A percentile compares a stretch with the other conserved stretches of the same genome.
These are phyloP conservation scores for Carabus problematicus DNA, from an alignment of 2,888 invertebrate genomes.

Conservation along the genomic window DNA sequence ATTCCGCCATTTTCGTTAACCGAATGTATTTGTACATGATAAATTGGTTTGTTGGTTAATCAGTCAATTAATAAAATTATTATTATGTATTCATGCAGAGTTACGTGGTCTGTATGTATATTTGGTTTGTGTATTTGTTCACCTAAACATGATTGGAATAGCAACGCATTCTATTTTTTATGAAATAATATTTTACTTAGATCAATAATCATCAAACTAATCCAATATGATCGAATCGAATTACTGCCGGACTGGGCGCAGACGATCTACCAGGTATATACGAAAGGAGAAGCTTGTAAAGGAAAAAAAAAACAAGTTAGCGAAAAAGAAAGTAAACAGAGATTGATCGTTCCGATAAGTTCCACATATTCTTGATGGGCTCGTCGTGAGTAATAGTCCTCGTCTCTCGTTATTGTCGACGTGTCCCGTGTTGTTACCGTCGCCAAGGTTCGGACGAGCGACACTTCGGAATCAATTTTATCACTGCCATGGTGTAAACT, in stretches of 20 bases:
- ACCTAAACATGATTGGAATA: background rate
- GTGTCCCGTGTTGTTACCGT: conserved; percentile 13
- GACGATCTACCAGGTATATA: background rate
- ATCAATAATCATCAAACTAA: conserved; percentile 6
- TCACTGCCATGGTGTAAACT: conserved; percentile 6
- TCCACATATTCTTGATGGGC: conserved; percentile 33
- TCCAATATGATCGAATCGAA: conserved; percentile 11
- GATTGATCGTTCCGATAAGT: conserved; percentile 28
- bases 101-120: no score
- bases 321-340: conserved; percentile 27
- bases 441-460: conserved; percentile 5
- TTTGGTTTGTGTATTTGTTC: background rate
- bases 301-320: conserved; percentile 9
- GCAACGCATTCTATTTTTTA: background rate
- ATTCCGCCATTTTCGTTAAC: conserved; percentile 19
- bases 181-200: conserved; percentile 11
- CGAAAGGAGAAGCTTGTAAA: conserved; percentile 2
- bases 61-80: no score
- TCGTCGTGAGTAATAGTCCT: conserved; percentile 16
- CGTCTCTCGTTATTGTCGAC: conserved; percentile 16
- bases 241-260: background rate
- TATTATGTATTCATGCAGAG: no score
- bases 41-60: conserved; percentile 16
- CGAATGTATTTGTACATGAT: conserved; percentile 27
- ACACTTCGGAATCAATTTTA: conserved; percentile 17